Conservation (phyloP, 2,113 vertebrate species). For the Nerophis ophidion region DNA sequence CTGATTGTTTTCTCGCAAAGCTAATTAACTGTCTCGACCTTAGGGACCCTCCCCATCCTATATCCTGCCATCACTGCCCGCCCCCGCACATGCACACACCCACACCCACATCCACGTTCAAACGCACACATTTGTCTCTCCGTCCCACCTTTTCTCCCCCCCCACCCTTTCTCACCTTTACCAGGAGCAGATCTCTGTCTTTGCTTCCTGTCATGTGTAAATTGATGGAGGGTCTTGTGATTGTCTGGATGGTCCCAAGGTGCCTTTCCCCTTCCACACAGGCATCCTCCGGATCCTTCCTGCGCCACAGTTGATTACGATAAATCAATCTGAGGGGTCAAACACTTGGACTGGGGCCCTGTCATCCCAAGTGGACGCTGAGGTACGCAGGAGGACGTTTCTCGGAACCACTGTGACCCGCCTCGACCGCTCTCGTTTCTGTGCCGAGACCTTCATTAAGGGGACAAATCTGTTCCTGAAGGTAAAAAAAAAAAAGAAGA, state of each 20-base stretch:
- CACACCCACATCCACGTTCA: conserved; percentile 36
- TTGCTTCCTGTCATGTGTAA: conserved; percentile 70
- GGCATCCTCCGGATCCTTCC: conserved; percentile 63
- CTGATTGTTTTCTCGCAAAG: conserved; percentile 73
- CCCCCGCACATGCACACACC: conserved; percentile 29
- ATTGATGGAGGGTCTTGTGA: conserved; percentile 70
- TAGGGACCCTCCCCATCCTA: conserved; percentile 55
- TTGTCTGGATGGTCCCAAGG: conserved; percentile 74
- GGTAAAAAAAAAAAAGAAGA: conserved; percentile 18
- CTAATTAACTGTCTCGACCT: conserved; percentile 69
- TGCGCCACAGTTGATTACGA: conserved; percentile 69
- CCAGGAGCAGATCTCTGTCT: conserved; percentile 54
- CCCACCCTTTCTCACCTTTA: conserved; percentile 35
- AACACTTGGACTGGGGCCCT: conserved; percentile 56
- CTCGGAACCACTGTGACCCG: conserved; percentile 42
- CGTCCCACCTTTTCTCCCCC: conserved; percentile 33
- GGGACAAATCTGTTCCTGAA: conserved; percentile 43
- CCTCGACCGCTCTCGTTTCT: conserved; percentile 48
- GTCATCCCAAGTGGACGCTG: conserved; percentile 52
- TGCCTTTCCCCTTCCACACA: conserved; percentile 68
- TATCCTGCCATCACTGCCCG: conserved; percentile 43
- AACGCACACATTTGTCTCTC: conserved; percentile 30
- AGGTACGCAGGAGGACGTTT: conserved; percentile 45
- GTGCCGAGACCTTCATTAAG: conserved; percentile 62
- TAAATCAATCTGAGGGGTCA: conserved; percentile 75